These are phyloP conservation scores for Heliothis virescens DNA, from an alignment of 1,140 invertebrate genomes.

Conservation along the genomic window DNA sequence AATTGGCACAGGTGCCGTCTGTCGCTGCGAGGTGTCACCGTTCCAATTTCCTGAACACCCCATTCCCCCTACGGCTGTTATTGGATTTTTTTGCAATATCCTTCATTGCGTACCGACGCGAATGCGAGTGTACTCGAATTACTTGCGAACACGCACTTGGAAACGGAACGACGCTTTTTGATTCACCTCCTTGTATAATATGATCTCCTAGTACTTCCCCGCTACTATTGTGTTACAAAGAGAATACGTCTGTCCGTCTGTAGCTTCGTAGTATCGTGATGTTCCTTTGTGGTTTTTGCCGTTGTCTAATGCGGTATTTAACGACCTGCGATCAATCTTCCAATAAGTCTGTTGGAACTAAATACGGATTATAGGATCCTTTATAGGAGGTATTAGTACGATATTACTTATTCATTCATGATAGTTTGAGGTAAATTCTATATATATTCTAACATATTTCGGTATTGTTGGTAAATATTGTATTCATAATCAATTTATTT, in stretches of 20 bases:
- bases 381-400: not conserved
- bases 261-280: conserved; percentile 11
- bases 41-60: conserved; percentile 68
- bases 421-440: not conserved
- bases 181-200: conserved; percentile 39
- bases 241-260: conserved; percentile 6
- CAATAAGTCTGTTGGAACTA: conserved; percentile 22
- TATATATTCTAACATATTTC: too few relatives aligned
- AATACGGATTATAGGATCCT: conserved; percentile 11
- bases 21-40: conserved; percentile 64
- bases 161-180: conserved; percentile 23
- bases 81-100: conserved; percentile 74
- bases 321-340: conserved; percentile 31
- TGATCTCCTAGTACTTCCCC: conserved; percentile 38
- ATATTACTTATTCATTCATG: not conserved
- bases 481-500: not conserved
- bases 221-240: conserved; percentile 23
- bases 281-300: conserved; percentile 26
- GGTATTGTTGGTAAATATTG: not conserved
- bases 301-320: conserved; percentile 22
- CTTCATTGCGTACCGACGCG: conserved; percentile 58
- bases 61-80: conserved; percentile 59
- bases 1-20: conserved; percentile 68
- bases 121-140: conserved; percentile 44
- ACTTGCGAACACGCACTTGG: conserved; percentile 39